Evolutionary conservation across 2,888 invertebrate species (phyloP).

Genomic region (Cetonia aurata): DNA sequence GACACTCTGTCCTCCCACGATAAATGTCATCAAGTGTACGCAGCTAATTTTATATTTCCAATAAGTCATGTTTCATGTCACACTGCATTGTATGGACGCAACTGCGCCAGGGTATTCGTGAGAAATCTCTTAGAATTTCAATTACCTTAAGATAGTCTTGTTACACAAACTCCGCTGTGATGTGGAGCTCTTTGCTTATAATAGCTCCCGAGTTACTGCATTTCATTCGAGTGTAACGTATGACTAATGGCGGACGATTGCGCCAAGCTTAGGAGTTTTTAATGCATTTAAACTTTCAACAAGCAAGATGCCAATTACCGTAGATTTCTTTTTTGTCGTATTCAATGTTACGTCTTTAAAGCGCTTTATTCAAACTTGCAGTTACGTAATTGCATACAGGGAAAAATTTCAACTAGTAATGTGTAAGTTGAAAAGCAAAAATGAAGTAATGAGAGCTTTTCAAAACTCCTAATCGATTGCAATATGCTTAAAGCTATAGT

Average conservation of each 20-base stretch:
- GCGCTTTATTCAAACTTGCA: no score
- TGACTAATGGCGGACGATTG: slow-evolving; percentile 4
- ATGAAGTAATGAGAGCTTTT: no score
- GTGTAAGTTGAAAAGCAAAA: no score
- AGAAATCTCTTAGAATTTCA: slow-evolving; percentile 8
- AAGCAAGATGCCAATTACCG: slow-evolving; percentile 11
- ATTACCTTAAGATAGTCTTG: neutral
- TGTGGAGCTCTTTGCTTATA: neutral
- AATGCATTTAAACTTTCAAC: neutral
- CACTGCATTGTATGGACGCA: neutral
- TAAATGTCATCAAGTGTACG: no score
- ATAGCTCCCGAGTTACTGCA: slow-evolving; percentile 4
- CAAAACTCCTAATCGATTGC: no score
- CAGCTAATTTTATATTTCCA: no score
- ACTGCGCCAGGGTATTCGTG: neutral
- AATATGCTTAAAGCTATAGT: no score
- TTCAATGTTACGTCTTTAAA: neutral
- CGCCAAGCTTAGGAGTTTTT: neutral
- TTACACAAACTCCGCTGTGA: slow-evolving; percentile 10
- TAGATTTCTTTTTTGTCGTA: slow-evolving; percentile 12
- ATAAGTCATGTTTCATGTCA: no score
- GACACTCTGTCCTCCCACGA: no score
- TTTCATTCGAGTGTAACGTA: slow-evolving; percentile 11
- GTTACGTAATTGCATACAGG: no score
- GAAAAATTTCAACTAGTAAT: no score